A percentile compares a stretch with the other conserved stretches of the same genome.
phyloP scores from a whole-genome alignment of 2,113 vertebrate species.

The Heterotis niloticus region DNA sequence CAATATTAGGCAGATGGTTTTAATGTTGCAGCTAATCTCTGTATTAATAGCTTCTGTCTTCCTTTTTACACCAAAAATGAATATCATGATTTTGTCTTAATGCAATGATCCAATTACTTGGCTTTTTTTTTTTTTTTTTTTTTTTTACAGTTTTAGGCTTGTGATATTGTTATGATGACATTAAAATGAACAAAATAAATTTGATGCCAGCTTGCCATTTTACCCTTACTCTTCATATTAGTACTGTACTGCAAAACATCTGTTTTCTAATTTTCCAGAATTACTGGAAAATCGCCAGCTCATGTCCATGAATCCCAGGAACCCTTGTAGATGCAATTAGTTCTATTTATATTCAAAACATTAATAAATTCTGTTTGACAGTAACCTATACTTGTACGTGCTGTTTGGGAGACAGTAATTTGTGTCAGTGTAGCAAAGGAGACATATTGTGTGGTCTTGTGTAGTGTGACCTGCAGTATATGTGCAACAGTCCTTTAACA shows the following conservation, averaged over 20 bases:
- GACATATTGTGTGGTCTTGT: background rate
- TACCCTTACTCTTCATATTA: background rate
- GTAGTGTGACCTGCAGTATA: background rate
- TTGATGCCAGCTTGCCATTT: too few species aligned
- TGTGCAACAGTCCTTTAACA: too few species aligned
- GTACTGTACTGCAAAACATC: background rate
- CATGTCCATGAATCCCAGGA: background rate
- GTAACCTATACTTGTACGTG: slow-evolving; percentile 55
- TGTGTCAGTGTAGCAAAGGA: background rate
- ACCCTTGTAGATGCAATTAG: slow-evolving; percentile 50
- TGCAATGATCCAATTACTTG: too few species aligned
- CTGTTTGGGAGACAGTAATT: background rate
- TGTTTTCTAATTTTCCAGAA: background rate
- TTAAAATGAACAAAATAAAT: too few species aligned
- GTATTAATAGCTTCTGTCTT: too few species aligned
- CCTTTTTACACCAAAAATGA: too few species aligned
- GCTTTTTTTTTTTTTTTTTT: too few species aligned
- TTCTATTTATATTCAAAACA: slow-evolving; percentile 58
- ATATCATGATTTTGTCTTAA: too few species aligned
- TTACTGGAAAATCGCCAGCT: slow-evolving; percentile 3
- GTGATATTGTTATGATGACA: too few species aligned
- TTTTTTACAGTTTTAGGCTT: too few species aligned
- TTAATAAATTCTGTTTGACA: slow-evolving; percentile 56
- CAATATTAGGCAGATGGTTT: too few species aligned
- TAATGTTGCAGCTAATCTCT: too few species aligned